Evolutionary conservation across 2,113 vertebrate species (phyloP).

Genomic region (Pluvianellus socialis): DNA sequence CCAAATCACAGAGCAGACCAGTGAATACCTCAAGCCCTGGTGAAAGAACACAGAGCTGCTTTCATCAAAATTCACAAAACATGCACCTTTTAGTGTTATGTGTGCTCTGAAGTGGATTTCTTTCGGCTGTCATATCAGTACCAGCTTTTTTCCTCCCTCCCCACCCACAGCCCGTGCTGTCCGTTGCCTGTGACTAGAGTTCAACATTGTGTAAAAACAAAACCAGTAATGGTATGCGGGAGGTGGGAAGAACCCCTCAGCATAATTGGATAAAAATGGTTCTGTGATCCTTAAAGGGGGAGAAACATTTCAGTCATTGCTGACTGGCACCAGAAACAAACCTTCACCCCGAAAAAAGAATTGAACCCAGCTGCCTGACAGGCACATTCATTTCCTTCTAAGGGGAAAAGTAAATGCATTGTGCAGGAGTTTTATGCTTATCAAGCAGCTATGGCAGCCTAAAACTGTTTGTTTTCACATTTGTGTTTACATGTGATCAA

Average conservation of each 20-base stretch:
- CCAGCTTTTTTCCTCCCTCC: background rate
- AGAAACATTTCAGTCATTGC: background rate
- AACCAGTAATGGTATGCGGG: background rate
- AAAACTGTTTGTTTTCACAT: constrained; percentile 9
- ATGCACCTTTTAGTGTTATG: background rate
- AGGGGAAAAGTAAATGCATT: constrained; percentile 32
- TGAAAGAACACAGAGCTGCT: background rate
- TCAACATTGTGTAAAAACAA: background rate
- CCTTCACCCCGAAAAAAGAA: background rate
- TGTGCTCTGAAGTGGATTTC: constrained; percentile 1
- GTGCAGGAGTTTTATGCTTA: constrained; percentile 43
- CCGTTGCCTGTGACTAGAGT: background rate
- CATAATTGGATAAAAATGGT: constrained; percentile 24
- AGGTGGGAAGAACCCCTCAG: background rate
- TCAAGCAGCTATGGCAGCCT: constrained; percentile 14
- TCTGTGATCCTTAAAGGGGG: background rate
- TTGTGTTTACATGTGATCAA: constrained; percentile 1
- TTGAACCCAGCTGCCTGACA: constrained; percentile 21
- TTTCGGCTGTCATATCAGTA: background rate
- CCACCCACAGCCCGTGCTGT: fast-evolving
- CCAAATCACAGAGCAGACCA: background rate
- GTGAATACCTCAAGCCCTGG: background rate
- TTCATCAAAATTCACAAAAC: background rate
- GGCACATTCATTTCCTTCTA: constrained; percentile 44
- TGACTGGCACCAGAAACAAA: constrained; percentile 38